Evolutionary conservation across 2,888 invertebrate genomes (phyloP).

Genomic region (Zelleria hepariella): DNA sequence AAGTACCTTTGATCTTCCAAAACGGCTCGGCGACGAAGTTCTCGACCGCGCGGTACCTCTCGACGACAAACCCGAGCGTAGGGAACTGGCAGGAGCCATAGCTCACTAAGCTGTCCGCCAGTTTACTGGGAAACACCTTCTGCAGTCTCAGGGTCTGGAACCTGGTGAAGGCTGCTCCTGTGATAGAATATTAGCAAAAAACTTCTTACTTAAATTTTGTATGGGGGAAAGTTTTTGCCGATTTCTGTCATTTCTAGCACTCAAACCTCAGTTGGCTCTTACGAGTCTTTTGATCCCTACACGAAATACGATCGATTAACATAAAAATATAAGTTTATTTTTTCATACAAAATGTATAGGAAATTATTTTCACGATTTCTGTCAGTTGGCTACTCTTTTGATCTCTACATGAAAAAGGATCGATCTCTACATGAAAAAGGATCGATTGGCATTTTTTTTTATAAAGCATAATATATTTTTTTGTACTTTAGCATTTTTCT

Average conservation of each 20-base stretch:
- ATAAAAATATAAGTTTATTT: background rate
- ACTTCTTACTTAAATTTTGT: background rate
- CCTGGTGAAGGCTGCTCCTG: constrained; percentile 97
- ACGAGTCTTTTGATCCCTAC: too few relatives aligned
- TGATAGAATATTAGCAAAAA: constrained; percentile 8
- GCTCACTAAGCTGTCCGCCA: constrained; percentile 88
- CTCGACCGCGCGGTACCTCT: constrained; percentile 92
- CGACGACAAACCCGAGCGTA: constrained; percentile 99
- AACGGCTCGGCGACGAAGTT: constrained; percentile 93
- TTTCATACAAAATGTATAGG: too few relatives aligned
- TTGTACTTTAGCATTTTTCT: too few relatives aligned
- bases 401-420: too few relatives aligned
- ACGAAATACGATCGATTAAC: too few relatives aligned
- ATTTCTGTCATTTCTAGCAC: too few relatives aligned
- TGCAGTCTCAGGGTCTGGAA: constrained; percentile 94
- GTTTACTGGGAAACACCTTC: constrained; percentile 80
- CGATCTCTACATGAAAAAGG: too few relatives aligned
- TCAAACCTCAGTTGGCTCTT: too few relatives aligned
- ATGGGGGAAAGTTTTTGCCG: background rate
- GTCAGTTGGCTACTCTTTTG: too few relatives aligned
- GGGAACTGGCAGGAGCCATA: constrained; percentile 99
- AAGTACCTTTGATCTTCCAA: constrained; percentile 96
- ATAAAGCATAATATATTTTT: too few relatives aligned
- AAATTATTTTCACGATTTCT: too few relatives aligned
- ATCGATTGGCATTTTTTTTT: too few relatives aligned